Percentiles rank a stretch among this genome's conserved stretches.
These are phyloP conservation scores for Lottia gigantea DNA, from an alignment of 2,888 invertebrate species.

Conservation along the genomic window DNA sequence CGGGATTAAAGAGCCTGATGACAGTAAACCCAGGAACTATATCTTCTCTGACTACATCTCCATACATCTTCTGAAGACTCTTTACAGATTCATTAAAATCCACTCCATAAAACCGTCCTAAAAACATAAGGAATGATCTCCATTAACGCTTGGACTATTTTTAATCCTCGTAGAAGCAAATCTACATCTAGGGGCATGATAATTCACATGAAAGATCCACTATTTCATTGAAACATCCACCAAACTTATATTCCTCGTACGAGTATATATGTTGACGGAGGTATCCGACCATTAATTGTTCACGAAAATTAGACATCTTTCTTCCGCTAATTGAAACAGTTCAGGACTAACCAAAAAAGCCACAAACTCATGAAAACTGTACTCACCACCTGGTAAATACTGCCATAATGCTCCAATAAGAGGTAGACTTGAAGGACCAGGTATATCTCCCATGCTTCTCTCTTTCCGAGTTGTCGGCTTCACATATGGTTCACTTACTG, in stretches of 20 bases:
- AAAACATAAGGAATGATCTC: no score
- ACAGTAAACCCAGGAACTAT: slow-evolving; percentile 23
- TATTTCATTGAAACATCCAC: no score
- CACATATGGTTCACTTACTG: neutral
- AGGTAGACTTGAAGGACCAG: slow-evolving; percentile 22
- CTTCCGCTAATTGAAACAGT: no score
- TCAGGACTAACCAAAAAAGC: no score
- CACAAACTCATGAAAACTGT: neutral
- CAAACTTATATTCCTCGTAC: no score
- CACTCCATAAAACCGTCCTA: slow-evolving; percentile 22
- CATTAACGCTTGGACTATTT: no score
- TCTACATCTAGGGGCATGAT: no score
- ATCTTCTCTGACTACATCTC: slow-evolving; percentile 25
- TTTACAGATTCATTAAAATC: slow-evolving; percentile 21
- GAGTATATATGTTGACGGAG: no score
- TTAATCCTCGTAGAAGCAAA: no score
- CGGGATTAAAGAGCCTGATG: slow-evolving; percentile 21
- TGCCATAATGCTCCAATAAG: slow-evolving; percentile 24
- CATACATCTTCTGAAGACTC: slow-evolving; percentile 17
- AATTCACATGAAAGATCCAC: no score
- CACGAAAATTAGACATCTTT: no score
- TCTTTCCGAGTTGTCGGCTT: neutral
- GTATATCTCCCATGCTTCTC: slow-evolving; percentile 10
- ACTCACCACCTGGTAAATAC: slow-evolving; percentile 21
- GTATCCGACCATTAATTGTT: no score